Percentiles rank a stretch among this genome's conserved stretches.
Conservation (phyloP, 1,140 invertebrate genomes). For the Acyrthosiphon pisum region DNA sequence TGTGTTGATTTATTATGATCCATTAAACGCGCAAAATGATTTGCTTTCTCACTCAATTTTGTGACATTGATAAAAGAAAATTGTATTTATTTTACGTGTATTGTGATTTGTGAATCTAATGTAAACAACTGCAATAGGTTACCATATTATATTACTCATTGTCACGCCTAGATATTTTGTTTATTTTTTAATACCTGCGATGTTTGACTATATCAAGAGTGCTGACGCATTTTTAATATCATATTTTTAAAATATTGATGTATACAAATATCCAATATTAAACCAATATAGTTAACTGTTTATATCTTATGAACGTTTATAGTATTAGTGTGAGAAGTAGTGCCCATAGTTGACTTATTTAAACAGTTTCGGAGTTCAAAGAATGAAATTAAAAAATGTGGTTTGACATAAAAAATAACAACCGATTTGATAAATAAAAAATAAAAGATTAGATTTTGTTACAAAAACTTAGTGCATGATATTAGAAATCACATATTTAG, state of each 20-base stretch:
- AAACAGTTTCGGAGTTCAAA: not conserved
- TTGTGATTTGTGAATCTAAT: not conserved
- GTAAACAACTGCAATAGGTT: not conserved
- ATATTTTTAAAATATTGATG: not conserved
- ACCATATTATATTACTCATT: no score
- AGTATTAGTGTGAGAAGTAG: not conserved
- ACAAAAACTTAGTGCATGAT: not conserved
- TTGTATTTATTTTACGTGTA: no score
- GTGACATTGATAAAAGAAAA: slow-evolving; percentile 1
- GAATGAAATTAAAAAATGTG: not conserved
- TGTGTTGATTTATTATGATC: not conserved
- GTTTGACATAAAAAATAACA: not conserved
- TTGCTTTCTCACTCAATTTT: not conserved
- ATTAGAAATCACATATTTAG: not conserved
- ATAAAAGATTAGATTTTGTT: not conserved
- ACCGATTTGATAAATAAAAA: not conserved
- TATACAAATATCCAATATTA: not conserved
- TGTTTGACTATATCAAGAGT: not conserved
- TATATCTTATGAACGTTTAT: not conserved
- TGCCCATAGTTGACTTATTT: not conserved
- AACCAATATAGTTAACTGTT: not conserved
- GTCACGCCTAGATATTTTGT: no score
- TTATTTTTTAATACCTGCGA: no score
- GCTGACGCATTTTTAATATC: not conserved
- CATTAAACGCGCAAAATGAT: not conserved